Conservation (phyloP, 2,113 vertebrate species). For the Embiotoca jacksoni region DNA sequence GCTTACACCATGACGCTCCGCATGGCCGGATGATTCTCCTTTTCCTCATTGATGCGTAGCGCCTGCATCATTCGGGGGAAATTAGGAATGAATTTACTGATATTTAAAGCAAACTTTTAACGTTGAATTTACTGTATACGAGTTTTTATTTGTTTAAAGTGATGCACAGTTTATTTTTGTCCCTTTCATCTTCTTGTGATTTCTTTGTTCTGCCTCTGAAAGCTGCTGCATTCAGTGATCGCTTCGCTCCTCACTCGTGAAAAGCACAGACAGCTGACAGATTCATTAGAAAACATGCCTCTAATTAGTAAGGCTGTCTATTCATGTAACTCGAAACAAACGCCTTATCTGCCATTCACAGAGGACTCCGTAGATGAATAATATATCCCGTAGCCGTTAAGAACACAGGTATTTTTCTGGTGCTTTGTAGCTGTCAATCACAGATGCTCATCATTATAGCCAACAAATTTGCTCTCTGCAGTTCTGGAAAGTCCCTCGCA, state of each 20-base stretch:
- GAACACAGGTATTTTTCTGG: conserved; percentile 25
- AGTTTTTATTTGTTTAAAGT: not conserved
- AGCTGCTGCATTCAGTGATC: not conserved
- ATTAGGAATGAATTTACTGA: too few relatives aligned
- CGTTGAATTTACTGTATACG: too few relatives aligned
- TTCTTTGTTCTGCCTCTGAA: not conserved
- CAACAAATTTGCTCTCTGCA: conserved; percentile 11
- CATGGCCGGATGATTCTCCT: too few relatives aligned
- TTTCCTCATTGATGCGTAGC: too few relatives aligned
- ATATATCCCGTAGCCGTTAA: conserved; percentile 38
- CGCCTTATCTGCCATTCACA: conserved; percentile 44
- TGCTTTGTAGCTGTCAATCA: conserved; percentile 42
- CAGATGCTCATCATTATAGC: conserved; percentile 20
- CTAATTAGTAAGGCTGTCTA: conserved; percentile 45
- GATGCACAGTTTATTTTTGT: not conserved
- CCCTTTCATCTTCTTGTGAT: not conserved
- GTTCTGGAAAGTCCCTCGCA: not conserved
- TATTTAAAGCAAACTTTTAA: too few relatives aligned
- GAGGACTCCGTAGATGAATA: conserved; percentile 23
- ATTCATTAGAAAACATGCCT: conserved; percentile 43
- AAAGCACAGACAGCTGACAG: conserved; percentile 27
- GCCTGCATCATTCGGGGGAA: too few relatives aligned
- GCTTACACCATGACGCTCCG: too few relatives aligned
- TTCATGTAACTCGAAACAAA: conserved; percentile 40
- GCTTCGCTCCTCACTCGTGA: not conserved